Percentiles rank a stretch among this genome's conserved stretches.
These are phyloP conservation scores for Polymixis lichenea DNA, from an alignment of 2,888 invertebrate genomes.

Conservation along the genomic window DNA sequence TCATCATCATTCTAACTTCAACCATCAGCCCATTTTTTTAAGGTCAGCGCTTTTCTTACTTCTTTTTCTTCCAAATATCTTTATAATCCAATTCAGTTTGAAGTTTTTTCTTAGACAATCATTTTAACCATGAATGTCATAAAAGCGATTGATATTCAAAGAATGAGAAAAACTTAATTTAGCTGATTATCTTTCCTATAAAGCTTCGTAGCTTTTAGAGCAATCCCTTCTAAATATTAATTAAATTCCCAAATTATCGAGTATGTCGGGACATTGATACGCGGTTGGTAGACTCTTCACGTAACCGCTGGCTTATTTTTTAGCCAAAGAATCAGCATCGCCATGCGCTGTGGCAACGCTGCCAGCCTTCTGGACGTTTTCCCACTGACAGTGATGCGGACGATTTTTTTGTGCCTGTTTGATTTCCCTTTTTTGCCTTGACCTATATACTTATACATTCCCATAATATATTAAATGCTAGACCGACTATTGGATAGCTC, in stretches of 20 bases:
- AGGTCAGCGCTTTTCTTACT: background rate
- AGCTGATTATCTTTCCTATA: background rate
- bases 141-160: background rate
- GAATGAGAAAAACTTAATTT: background rate
- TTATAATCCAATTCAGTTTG: background rate
- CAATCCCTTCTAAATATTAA: background rate
- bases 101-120: background rate
- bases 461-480: background rate
- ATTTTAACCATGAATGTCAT: background rate
- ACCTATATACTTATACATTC: no score
- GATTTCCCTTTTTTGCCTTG: no score
- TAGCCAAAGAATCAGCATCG: no score
- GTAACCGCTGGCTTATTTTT: background rate
- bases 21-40: background rate
- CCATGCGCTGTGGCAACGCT: no score
- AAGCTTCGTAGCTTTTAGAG: background rate
- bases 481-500: conserved; percentile 8
- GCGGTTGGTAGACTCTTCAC: background rate
- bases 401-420: no score
- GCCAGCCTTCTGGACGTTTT: no score
- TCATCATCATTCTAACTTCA: background rate
- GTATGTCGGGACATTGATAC: background rate
- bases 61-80: background rate
- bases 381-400: no score
- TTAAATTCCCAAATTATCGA: background rate